A percentile compares a stretch with the other conserved stretches of the same genome.
phyloP scores from a whole-genome alignment of 2,797 vertebrate genomes.

The Petrocephalus schoutedeni region DNA sequence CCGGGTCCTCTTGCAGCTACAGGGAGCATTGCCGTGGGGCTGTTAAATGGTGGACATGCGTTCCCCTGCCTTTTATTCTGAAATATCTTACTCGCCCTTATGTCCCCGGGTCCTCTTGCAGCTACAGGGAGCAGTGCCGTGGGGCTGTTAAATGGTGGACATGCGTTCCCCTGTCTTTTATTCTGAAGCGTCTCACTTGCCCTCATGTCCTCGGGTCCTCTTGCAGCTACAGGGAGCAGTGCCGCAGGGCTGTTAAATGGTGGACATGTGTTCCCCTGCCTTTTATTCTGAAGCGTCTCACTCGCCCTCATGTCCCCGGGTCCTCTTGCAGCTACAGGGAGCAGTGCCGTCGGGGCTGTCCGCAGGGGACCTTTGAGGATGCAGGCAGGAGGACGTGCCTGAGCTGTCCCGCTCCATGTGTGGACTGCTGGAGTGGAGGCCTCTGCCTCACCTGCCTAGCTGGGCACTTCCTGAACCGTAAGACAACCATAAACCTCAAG shows the following conservation, averaged over 20 bases:
- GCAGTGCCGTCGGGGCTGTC: neutral
- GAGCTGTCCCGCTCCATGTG: neutral
- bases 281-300: neutral
- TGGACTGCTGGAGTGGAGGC: neutral
- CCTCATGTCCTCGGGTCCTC: neutral
- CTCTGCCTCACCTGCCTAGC: conserved; percentile 1
- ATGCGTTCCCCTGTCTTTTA: neutral
- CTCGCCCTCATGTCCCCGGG: too few relatives aligned
- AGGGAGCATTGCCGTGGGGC: neutral
- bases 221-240: neutral
- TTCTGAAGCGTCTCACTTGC: neutral
- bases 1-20: neutral
- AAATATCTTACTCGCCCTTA: neutral
- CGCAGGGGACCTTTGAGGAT: neutral
- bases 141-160: neutral
- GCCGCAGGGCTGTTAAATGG: neutral
- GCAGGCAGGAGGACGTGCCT: neutral
- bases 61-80: too few relatives aligned
- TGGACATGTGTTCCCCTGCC: neutral
- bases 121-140: neutral
- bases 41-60: too few relatives aligned
- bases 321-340: neutral
- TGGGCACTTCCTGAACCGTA: conserved; percentile 9
- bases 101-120: neutral
- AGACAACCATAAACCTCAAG: neutral